Conservation (phyloP, 2,113 vertebrate species). For the Scomber japonicus region DNA sequence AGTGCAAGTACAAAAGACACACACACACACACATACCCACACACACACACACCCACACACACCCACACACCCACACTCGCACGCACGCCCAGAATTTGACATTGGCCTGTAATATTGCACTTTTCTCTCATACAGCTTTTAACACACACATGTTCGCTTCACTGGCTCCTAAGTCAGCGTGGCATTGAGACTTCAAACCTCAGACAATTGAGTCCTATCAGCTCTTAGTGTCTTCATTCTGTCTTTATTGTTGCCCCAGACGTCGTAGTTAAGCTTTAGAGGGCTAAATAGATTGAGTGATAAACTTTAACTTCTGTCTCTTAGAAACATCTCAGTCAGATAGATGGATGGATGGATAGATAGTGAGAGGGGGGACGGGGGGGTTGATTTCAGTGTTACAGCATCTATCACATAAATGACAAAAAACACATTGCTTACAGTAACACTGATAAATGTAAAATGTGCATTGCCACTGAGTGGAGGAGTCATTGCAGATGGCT, state of each 20-base stretch:
- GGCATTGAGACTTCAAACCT: slow-evolving; percentile 52
- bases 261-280: slow-evolving; percentile 57
- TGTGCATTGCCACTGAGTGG: no score
- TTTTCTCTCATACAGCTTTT: slow-evolving; percentile 21
- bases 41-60: background rate
- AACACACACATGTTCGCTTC: slow-evolving; percentile 15
- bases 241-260: slow-evolving; percentile 63
- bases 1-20: slow-evolving; percentile 1
- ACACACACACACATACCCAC: background rate
- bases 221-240: slow-evolving; percentile 42
- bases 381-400: no score
- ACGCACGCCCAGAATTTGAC: slow-evolving; percentile 11
- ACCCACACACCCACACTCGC: no score
- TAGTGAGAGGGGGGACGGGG: no score
- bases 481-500: no score
- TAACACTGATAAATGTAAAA: no score
- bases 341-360: no score
- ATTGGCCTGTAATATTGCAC: background rate
- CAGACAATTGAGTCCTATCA: slow-evolving; percentile 43
- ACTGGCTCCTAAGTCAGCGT: slow-evolving; percentile 13
- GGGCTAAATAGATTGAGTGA: slow-evolving; percentile 60
- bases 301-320: slow-evolving; percentile 68
- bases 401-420: no score
- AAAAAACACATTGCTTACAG: no score
- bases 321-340: slow-evolving; percentile 36